Percentiles rank a stretch among this genome's conserved stretches.
Conservation (phyloP, 1,140 invertebrate species). For the Leptoteleia sp. region DNA sequence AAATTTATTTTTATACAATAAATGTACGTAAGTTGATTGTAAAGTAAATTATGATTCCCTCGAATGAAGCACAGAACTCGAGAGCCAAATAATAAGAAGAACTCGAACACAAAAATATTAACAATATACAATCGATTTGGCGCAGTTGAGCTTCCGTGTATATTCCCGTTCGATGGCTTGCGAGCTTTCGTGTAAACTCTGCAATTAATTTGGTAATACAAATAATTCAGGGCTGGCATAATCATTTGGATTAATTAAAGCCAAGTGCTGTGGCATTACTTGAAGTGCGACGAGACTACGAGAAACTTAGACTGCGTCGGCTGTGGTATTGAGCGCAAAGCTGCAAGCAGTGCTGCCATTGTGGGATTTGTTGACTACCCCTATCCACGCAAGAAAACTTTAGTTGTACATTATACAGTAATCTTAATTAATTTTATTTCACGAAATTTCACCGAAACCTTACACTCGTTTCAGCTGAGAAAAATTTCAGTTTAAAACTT, state of each 20-base stretch:
- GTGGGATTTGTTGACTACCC: constrained; percentile 52
- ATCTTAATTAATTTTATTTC: constrained; percentile 52
- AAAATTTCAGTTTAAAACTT: no score
- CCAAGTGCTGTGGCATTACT: constrained; percentile 65
- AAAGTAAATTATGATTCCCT: no score
- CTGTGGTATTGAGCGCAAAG: constrained; percentile 56
- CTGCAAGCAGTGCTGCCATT: constrained; percentile 55
- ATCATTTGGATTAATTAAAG: constrained; percentile 78
- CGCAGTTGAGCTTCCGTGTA: constrained; percentile 1
- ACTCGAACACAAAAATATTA: no score
- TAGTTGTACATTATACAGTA: constrained; percentile 41
- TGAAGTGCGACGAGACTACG: constrained; percentile 66
- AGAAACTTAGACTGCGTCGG: constrained; percentile 55
- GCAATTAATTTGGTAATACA: constrained; percentile 76
- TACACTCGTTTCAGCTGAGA: no score
- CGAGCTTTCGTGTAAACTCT: constrained; percentile 57
- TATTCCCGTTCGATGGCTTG: constrained; percentile 89
- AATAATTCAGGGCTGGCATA: constrained; percentile 74
- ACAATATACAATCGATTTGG: no score
- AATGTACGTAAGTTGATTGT: no score
- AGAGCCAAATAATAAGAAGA: no score
- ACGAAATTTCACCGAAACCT: not conserved
- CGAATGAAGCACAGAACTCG: no score
- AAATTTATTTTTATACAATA: no score
- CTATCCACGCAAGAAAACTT: constrained; percentile 42